Base-by-base conservation (phyloP, 2,113 vertebrate species). In the Nothobranchius kuhntae region DNA sequence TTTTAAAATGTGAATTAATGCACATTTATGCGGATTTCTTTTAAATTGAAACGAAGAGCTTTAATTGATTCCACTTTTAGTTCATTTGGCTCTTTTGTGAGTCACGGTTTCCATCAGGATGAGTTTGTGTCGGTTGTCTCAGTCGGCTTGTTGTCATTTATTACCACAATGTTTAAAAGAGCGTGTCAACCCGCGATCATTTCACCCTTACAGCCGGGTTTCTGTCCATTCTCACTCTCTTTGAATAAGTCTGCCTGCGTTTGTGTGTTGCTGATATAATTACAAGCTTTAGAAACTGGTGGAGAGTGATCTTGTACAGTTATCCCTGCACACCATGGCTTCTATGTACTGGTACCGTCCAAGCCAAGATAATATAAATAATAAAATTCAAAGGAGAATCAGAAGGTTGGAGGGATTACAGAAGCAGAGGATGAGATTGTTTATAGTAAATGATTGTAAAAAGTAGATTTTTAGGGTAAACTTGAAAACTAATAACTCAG, bases 241-340 rank as follows among this genome's bases (percentile, higher is more conserved):
- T 42, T 58, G 36, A 52, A 14, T 68, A 13, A 65, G 9, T 60
- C 13, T 66, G 73, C 64, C 3, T 56, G 52, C 55, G 46, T 72
- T 63, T 68, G 45, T 51, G 17, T 57, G 51, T 61, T 84, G 86
- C 86, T 48, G 4, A 13, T 50, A 67, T 85, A 90, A 91, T 87
- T 85, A 85, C 85, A 77, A 86, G 82, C 82, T 83, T 78, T 75
- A 87, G 73, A 84, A 67, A 61, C 67, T 76, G 21, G 21, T 21
- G 21, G 21, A 21, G 21, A 21, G 21, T 21, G 21, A 21, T 21
- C 21, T n/a, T n/a, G n/a, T n/a, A n/a, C n/a, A 21, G 21, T 21
- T 1, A 21, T 21, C 21, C 21, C 21, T 21, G 21, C 21, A 21
- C 21, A 21, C 21, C 21, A 21, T 21, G 21, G 21, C 21, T 21